Evolutionary conservation across 2,888 invertebrate species (phyloP), one percentile per base, ranked within the genome.

Genomic region (Agonopterix alstromeriana): DNA sequence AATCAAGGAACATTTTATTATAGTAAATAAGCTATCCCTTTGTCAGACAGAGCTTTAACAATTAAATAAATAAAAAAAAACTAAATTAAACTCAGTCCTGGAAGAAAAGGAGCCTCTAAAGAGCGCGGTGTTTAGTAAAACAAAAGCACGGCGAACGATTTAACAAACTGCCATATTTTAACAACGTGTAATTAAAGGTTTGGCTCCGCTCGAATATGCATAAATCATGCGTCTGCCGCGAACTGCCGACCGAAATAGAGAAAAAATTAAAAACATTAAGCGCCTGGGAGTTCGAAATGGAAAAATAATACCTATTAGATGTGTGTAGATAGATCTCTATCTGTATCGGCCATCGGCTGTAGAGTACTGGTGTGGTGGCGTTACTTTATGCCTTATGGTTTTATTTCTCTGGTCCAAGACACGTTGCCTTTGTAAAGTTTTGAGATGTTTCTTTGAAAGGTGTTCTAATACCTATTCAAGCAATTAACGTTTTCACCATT

Each of bases 81-180:
- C 3, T 57, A 61, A 57, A 60, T 57, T 69, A 69, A 67, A 64
- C 60, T 61, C 56, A 61, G 63, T 59, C 57, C 57, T 63, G 63
- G 62, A 67, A 70, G 73, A 71, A 77, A 81, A 77, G 77, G 70
- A 70, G 78, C 69, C 64, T 72, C 57, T 71, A 73, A 71, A 77
- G 76, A 78, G 79, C 72, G 79, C 76, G 77, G 82, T 69, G 73
- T 79, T 79, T 75, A 73, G 71, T 80, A 78, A 88, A 87, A 87
- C 87, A 87, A 88, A 88, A 86, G 82, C 77, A 76, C 63, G 61
- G 68, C 67, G 69, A 83, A 83, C 80, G 78, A 82, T 87, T 84
- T 87, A 87, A 88, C 87, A 85, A 87, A 87, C 88, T 87, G 88
- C 85, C 87, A 88, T 88, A 88, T 88, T 86, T 88, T 88, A 88